Conservation (phyloP, 2,888 invertebrate genomes). For the Ornithoptera priamus region DNA sequence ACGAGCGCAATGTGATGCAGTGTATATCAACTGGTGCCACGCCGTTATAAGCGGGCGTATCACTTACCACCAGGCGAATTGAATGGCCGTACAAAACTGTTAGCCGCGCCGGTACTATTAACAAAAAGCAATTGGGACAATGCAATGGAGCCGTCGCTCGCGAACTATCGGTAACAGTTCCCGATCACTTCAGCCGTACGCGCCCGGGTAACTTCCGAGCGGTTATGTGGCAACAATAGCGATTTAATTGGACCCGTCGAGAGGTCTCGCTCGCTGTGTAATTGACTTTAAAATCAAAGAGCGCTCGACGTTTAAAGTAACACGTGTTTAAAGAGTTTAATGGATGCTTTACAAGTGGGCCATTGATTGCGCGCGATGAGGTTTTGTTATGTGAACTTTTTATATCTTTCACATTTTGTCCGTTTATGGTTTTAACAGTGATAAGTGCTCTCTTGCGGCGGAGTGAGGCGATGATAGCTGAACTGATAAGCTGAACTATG, state of each 20-base stretch:
- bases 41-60: no score
- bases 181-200: conserved; percentile 22
- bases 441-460: no score
- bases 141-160: conserved; percentile 12
- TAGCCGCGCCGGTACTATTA: conserved; percentile 1
- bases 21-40: no score
- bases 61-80: no score
- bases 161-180: conserved; percentile 18
- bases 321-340: conserved; percentile 41
- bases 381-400: conserved; percentile 1
- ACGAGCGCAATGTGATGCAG: no score
- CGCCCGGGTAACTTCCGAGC: conserved; percentile 34
- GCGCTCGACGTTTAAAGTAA: conserved; percentile 39
- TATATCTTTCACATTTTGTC: neutral
- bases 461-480: no score
- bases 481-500: no score
- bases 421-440: neutral
- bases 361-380: conserved; percentile 18
- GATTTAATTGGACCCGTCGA: conserved; percentile 46
- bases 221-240: conserved; percentile 41
- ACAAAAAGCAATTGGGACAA: conserved; percentile 21
- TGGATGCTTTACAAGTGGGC: conserved; percentile 24
- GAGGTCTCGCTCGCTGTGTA: conserved; percentile 42
- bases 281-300: conserved; percentile 51
- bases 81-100: neutral